These are phyloP conservation scores for Aphelenchoides fujianensis DNA, from an alignment of 1,140 invertebrate species.

Conservation along the genomic window DNA sequence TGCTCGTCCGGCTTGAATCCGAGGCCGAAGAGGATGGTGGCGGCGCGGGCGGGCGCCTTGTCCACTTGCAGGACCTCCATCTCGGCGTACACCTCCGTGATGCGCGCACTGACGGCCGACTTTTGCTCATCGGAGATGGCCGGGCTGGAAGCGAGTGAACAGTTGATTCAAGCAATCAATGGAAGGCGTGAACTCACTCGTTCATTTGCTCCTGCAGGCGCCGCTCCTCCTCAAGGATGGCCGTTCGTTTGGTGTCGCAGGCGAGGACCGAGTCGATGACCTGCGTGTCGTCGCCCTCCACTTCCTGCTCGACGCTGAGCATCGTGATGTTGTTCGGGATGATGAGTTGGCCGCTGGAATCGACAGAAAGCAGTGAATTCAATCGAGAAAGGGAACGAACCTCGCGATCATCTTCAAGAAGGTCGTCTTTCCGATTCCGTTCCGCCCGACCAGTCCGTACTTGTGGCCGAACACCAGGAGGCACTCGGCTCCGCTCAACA, in stretches of 20 bases:
- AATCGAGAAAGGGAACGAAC: too few species aligned
- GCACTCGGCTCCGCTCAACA: constrained; percentile 82
- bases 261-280: constrained; percentile 88
- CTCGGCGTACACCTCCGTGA: constrained; percentile 78
- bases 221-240: constrained; percentile 76
- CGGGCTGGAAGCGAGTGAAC: constrained; percentile 25
- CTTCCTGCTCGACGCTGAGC: constrained; percentile 98
- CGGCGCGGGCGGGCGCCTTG: constrained; percentile 85
- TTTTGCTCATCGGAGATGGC: constrained; percentile 38
- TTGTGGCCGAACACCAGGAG: constrained; percentile 81
- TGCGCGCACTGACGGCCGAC: constrained; percentile 33
- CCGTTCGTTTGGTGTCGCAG: constrained; percentile 79
- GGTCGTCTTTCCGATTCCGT: constrained; percentile 69
- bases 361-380: background rate
- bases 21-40: constrained; percentile 84
- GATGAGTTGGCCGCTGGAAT: constrained; percentile 67
- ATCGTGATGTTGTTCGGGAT: constrained; percentile 88
- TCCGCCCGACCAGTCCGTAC: constrained; percentile 89
- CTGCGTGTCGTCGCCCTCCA: constrained; percentile 85
- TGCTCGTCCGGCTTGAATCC: constrained; percentile 89
- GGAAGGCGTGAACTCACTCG: constrained; percentile 41
- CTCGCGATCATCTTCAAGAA: constrained; percentile 43
- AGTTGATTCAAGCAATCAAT: constrained; percentile 16
- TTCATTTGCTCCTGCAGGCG: constrained; percentile 65
- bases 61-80: constrained; percentile 89